A percentile compares a stretch with the other conserved stretches of the same genome.
Evolutionary conservation across 1,140 invertebrate genomes (phyloP).

Genomic region (Drosophila burlai): DNA sequence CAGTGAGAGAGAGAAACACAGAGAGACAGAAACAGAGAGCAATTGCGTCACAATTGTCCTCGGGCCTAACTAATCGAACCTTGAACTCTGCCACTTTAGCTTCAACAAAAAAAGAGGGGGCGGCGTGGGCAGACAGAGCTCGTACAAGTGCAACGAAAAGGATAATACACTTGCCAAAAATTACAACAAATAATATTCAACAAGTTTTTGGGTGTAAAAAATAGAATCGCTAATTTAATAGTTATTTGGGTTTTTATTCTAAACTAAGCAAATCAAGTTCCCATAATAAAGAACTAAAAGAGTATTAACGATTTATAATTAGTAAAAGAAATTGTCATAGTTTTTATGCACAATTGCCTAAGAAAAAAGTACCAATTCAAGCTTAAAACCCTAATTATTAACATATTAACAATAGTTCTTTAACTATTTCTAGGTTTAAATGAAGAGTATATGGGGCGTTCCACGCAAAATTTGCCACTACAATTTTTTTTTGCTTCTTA

Average conservation of each 20-base stretch:
- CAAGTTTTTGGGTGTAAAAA: too few relatives aligned
- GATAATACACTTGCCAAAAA: constrained; percentile 36
- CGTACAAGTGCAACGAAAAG: constrained; percentile 44
- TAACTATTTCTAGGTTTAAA: neutral
- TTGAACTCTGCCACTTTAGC: constrained; percentile 47
- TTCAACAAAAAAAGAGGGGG: neutral
- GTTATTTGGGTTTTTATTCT: neutral
- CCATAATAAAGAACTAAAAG: neutral
- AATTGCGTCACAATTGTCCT: constrained; percentile 65
- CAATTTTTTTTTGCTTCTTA: too few relatives aligned
- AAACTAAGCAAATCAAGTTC: too few relatives aligned
- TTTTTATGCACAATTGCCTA: too few relatives aligned
- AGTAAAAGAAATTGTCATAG: too few relatives aligned
- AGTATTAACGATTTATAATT: too few relatives aligned
- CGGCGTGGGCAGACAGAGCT: constrained; percentile 31
- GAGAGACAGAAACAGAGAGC: constrained; percentile 15
- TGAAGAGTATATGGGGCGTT: too few relatives aligned
- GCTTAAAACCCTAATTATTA: too few relatives aligned
- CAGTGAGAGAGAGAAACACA: neutral
- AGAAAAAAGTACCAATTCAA: too few relatives aligned
- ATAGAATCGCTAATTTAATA: neutral
- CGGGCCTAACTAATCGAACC: constrained; percentile 48
- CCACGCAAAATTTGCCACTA: too few relatives aligned
- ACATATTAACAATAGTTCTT: neutral
- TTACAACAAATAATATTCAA: neutral